Percentiles rank a stretch among this genome's conserved stretches.
phyloP scores from a whole-genome alignment of 2,113 vertebrate species.

The Corythoichthys haematopterus region DNA sequence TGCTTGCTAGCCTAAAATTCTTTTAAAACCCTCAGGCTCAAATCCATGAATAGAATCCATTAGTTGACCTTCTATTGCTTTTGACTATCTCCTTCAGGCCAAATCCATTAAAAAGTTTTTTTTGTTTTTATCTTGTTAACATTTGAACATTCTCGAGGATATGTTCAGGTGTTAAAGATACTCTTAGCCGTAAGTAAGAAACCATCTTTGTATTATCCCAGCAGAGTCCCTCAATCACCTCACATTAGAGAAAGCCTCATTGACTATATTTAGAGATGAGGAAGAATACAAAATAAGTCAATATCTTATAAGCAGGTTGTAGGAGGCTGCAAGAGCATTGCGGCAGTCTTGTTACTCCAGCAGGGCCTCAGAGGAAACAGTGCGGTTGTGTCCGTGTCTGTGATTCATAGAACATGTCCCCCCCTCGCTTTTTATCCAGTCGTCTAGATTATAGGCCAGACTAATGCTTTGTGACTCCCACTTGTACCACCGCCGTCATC shows the following conservation, averaged over 20 bases:
- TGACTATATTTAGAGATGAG: constrained; percentile 55
- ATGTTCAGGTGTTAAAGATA: background rate
- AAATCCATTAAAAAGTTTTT: constrained; percentile 22
- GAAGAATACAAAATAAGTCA: constrained; percentile 7
- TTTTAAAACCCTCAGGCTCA: constrained; percentile 9
- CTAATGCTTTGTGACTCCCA: constrained; percentile 56
- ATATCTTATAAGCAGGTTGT: background rate
- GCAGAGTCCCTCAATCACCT: constrained; percentile 32
- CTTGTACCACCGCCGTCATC: constrained; percentile 17
- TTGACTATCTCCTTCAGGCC: constrained; percentile 12
- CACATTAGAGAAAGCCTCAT: constrained; percentile 48
- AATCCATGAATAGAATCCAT: constrained; percentile 16
- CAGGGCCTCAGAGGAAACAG: constrained; percentile 11
- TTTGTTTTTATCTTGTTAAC: constrained; percentile 1
- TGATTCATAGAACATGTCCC: constrained; percentile 44
- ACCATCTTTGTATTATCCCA: constrained; percentile 20
- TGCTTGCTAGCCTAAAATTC: constrained; percentile 10
- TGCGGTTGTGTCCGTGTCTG: constrained; percentile 27
- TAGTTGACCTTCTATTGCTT: constrained; percentile 15
- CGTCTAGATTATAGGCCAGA: constrained; percentile 41
- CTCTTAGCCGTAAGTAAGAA: background rate
- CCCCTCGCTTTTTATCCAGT: constrained; percentile 33
- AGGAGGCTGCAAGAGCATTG: background rate
- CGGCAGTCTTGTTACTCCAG: constrained; percentile 48
- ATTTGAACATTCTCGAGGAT: background rate